Percentiles rank a stretch among this genome's conserved stretches.
Conservation (phyloP, 2,888 invertebrate species). For the Gryllus longicercus region DNA sequence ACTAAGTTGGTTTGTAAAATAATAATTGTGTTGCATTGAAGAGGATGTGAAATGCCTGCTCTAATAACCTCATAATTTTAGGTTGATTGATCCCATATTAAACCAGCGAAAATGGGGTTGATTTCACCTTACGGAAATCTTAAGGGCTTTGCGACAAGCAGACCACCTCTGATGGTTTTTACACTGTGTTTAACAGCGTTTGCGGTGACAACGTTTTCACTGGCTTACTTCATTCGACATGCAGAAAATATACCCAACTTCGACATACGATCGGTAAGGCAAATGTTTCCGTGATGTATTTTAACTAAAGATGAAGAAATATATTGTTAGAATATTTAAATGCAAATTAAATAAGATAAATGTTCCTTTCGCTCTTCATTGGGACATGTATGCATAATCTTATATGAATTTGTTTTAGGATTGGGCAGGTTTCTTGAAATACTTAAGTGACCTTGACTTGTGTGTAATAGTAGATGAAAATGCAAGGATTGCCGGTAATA, state of each 20-base stretch:
- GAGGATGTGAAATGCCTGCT: not conserved
- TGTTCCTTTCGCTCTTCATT: too few species aligned
- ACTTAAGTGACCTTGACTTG: constrained; percentile 34
- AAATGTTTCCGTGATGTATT: too few species aligned
- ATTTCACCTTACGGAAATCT: constrained; percentile 33
- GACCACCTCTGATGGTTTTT: constrained; percentile 37
- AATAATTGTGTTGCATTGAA: too few species aligned
- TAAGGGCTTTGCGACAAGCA: constrained; percentile 34
- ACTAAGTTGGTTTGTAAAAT: too few species aligned
- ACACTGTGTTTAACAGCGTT: constrained; percentile 36
- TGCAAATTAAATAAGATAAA: too few species aligned
- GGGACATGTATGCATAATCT: too few species aligned
- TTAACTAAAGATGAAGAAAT: too few species aligned
- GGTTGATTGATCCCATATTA: not conserved
- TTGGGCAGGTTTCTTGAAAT: constrained; percentile 34
- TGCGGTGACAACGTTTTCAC: constrained; percentile 35
- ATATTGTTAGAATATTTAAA: too few species aligned
- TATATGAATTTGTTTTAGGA: constrained; percentile 29
- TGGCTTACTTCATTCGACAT: constrained; percentile 35
- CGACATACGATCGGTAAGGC: constrained; percentile 34
- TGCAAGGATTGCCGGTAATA: constrained; percentile 20
- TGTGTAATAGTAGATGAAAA: constrained; percentile 33
- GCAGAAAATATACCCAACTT: constrained; percentile 33
- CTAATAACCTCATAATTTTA: not conserved
- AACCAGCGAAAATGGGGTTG: constrained; percentile 29